Evolutionary conservation across 2,888 invertebrate species (phyloP), one percentile per base, ranked within the genome.

Genomic region (Cryptophagus acutangulus): DNA sequence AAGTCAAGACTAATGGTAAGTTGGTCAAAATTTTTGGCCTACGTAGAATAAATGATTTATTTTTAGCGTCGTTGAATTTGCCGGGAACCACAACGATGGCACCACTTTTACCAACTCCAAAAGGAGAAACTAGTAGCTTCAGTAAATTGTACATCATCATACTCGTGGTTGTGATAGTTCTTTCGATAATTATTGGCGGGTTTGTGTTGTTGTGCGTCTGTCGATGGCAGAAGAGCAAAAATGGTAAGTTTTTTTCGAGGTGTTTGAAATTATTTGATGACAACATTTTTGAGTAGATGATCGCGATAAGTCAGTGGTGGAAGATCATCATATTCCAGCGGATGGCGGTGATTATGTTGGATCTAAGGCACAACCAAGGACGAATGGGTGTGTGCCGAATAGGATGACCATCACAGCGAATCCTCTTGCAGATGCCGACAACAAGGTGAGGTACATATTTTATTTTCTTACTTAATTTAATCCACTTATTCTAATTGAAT

Each of bases 381-480:
- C 62, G 6, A 71, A 71, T 42, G 71, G 71, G 17, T 66, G 65
- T 41, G 58, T 56, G 14, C 47, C 62, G 17, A 70, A 65, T 51
- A 59, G 67, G 38, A 83, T 85, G 60, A 85, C 84, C 40, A 85
- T 85, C 57, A 84, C 85, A 3, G 78, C 82, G 38, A 86, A 86
- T 67, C 85, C 85, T 17, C 74, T 86, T 65, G 84, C 84, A 25
- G 77, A 77, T 49, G 72, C 76, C 40, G 72, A 77, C 57, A 78
- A 79, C 55, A 84, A 85, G 77, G 84, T 81, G 68, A 72, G 70
- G 63, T 59, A 60, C 55, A 61, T 65, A 59, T 52, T 57, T 52
- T 37, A 49, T 42, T 45, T 25, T 36, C 45, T 38, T 20, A 37
- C 16, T 34, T 33, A n/a, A n/a, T n/a, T n/a, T n/a, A n/a, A n/a